Percentiles rank a stretch among this genome's conserved stretches.
phyloP scores from a whole-genome alignment of 2,113 vertebrate species.

The Pleuronectes platessa region DNA sequence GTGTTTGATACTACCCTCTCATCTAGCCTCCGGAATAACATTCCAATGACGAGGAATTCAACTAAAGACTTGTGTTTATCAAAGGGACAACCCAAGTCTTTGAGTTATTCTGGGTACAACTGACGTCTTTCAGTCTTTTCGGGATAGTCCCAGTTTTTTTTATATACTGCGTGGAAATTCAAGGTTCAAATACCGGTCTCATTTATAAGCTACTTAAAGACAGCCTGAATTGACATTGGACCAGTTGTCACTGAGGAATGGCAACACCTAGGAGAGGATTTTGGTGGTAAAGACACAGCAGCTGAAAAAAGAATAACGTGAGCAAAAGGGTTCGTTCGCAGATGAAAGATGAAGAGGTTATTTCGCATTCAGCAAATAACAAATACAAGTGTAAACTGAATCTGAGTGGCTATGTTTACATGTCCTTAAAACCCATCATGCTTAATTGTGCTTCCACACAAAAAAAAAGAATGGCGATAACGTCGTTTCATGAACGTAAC shows the following conservation, averaged over 20 bases:
- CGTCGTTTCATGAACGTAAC: no score
- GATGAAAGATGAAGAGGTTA: slow-evolving; percentile 17
- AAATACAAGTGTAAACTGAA: not conserved
- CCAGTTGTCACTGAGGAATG: slow-evolving; percentile 46
- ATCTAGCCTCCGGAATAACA: slow-evolving; percentile 57
- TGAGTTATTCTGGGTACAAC: slow-evolving; percentile 71
- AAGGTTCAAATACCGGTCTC: slow-evolving; percentile 13
- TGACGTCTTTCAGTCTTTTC: slow-evolving; percentile 60
- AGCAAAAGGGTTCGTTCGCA: not conserved
- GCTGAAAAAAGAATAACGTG: slow-evolving; percentile 8
- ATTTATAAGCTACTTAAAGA: not conserved
- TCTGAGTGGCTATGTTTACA: not conserved
- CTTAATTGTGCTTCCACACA: no score
- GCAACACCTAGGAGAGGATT: slow-evolving; percentile 29
- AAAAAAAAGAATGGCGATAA: no score
- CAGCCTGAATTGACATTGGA: slow-evolving; percentile 25
- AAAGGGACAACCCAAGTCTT: slow-evolving; percentile 56
- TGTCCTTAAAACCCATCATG: not conserved
- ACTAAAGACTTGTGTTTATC: slow-evolving; percentile 60
- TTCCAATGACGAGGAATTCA: slow-evolving; percentile 61
- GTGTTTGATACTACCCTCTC: slow-evolving; percentile 53
- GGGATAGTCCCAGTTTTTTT: slow-evolving; percentile 20
- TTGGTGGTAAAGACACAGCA: slow-evolving; percentile 24
- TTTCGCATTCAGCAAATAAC: slow-evolving; percentile 24
- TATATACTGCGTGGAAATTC: slow-evolving; percentile 28